phyloP scores from a whole-genome alignment of 2,888 invertebrate species.

The Tuberolachnus salignus region DNA sequence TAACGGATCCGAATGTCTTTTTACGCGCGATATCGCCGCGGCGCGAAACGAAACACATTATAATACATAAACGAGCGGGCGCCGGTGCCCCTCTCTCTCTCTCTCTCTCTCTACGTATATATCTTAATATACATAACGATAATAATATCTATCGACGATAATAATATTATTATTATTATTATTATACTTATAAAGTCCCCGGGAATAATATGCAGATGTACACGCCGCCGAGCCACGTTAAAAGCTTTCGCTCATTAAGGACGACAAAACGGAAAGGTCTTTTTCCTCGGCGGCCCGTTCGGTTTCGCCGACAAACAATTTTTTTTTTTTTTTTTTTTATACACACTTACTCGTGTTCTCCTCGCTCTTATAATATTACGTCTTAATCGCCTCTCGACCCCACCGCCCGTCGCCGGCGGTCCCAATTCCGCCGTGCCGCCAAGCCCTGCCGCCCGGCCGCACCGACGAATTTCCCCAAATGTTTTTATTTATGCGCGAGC shows the following conservation, averaged over 20 bases:
- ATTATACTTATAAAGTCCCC: slow-evolving; percentile 33
- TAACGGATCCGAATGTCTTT: slow-evolving; percentile 48
- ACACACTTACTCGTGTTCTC: too few species aligned
- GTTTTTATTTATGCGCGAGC: slow-evolving; percentile 39
- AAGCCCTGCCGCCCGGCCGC: background rate
- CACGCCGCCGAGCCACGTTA: slow-evolving; percentile 49
- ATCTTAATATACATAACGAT: too few species aligned
- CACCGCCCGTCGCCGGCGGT: too few species aligned
- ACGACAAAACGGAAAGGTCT: slow-evolving; percentile 55
- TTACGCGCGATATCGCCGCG: slow-evolving; percentile 34
- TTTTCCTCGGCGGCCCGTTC: slow-evolving; percentile 24
- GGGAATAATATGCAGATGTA: slow-evolving; percentile 47
- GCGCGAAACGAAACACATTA: slow-evolving; percentile 40
- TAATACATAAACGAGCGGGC: too few species aligned
- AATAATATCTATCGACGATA: too few species aligned
- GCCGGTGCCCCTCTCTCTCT: slow-evolving; percentile 30
- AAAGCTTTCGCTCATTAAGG: slow-evolving; percentile 56
- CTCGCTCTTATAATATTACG: slow-evolving; percentile 16
- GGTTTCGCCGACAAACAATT: slow-evolving; percentile 1
- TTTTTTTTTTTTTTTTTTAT: too few species aligned
- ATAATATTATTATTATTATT: too few species aligned
- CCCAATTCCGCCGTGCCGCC: too few species aligned
- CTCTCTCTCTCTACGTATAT: too few species aligned
- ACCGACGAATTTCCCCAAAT: slow-evolving; percentile 46
- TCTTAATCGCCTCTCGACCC: slow-evolving; percentile 51